phyloP scores from a whole-genome alignment of 2,797 vertebrate genomes.

The Hoplostethus mediterraneus region DNA sequence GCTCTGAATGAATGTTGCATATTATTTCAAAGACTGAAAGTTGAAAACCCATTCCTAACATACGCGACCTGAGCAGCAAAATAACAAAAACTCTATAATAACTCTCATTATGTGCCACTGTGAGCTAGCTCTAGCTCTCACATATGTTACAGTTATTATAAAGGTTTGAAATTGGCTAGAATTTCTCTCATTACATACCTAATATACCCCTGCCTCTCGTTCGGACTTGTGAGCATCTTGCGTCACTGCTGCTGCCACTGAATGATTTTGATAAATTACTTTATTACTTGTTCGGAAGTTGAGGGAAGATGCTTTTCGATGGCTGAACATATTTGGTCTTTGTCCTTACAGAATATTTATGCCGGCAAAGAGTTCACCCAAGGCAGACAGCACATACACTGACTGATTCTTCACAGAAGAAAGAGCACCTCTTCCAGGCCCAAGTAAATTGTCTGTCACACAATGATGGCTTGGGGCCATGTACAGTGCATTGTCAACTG shows the following conservation, averaged over 20 bases:
- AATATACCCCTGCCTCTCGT: slow-evolving; percentile 47
- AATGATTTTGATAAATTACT: slow-evolving; percentile 77
- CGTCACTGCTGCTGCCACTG: slow-evolving; percentile 46
- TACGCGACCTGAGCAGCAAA: too few relatives aligned
- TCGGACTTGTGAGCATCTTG: slow-evolving; percentile 30
- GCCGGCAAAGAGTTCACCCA: slow-evolving; percentile 55
- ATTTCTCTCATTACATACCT: slow-evolving; percentile 25
- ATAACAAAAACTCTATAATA: neutral
- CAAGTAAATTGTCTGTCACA: slow-evolving; percentile 57
- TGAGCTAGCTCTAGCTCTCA: neutral
- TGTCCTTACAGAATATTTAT: slow-evolving; percentile 62
- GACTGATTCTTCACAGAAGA: slow-evolving; percentile 44
- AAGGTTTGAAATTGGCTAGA: neutral
- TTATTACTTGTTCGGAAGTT: slow-evolving; percentile 73
- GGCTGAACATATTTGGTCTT: slow-evolving; percentile 62
- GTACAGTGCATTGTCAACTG: slow-evolving; percentile 43
- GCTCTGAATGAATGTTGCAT: slow-evolving; percentile 21
- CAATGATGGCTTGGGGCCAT: slow-evolving; percentile 42
- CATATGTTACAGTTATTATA: neutral
- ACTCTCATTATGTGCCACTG: neutral
- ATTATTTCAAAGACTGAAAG: neutral
- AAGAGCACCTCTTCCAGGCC: slow-evolving; percentile 26
- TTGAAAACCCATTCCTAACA: too few relatives aligned
- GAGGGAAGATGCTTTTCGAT: slow-evolving; percentile 64
- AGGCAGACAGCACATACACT: slow-evolving; percentile 54